Conservation (phyloP, 2,113 vertebrate genomes). For the Chlorodrepanis virens region DNA sequence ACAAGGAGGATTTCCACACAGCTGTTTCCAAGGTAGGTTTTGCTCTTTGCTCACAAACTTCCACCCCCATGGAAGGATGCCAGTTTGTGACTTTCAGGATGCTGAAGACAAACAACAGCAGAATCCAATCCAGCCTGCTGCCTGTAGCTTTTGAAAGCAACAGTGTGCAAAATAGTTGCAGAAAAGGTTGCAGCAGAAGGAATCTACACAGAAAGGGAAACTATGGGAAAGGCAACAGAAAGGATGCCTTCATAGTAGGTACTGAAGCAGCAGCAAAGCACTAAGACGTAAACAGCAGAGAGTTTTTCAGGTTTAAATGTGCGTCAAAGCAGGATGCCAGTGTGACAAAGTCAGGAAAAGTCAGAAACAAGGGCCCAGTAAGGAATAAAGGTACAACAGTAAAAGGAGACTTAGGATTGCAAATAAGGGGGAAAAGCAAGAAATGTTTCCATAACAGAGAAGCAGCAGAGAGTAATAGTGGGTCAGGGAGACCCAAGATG, state of each 20-base stretch:
- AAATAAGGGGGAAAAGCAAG: not conserved
- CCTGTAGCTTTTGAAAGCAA: not conserved
- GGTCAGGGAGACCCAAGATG: not conserved
- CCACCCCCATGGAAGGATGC: not conserved
- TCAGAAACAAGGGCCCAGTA: not conserved
- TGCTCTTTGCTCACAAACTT: not conserved
- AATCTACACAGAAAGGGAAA: not conserved
- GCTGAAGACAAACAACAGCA: not conserved
- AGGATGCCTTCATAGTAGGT: not conserved
- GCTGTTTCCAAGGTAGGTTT: not conserved
- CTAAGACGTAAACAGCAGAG: not conserved
- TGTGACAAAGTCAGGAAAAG: not conserved
- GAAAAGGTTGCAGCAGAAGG: not conserved
- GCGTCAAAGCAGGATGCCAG: not conserved
- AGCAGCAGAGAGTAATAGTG: not conserved
- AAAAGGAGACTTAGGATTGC: not conserved
- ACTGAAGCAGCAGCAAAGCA: not conserved
- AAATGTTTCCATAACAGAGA: not conserved
- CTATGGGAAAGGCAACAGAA: not conserved
- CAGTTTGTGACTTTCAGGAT: not conserved
- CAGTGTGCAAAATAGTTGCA: not conserved
- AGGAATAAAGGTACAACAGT: not conserved
- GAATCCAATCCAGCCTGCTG: not conserved
- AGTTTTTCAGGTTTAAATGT: not conserved
- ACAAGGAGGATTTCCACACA: not conserved